phyloP scores from a whole-genome alignment of 2,888 invertebrate genomes.

The Cantharis lateralis region DNA sequence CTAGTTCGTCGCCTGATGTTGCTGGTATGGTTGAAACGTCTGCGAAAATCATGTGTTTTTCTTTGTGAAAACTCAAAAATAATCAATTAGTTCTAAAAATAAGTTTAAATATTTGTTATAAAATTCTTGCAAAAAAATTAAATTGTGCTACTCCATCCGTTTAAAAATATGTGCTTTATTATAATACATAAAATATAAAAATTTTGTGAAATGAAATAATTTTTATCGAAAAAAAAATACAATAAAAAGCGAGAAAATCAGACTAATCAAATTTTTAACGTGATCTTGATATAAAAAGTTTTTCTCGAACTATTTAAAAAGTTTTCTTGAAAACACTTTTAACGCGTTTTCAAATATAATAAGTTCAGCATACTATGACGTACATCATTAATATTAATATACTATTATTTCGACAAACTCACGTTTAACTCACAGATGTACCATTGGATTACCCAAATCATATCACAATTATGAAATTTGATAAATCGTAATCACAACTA shows the following conservation, averaged over 20 bases:
- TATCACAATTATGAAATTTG: no score
- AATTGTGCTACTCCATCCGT: no score
- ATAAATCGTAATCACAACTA: no score
- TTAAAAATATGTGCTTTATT: no score
- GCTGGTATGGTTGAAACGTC: no score
- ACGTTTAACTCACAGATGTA: background rate
- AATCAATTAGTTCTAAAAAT: no score
- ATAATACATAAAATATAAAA: background rate
- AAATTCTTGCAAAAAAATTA: no score
- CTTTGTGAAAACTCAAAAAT: no score
- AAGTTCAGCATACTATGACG: background rate
- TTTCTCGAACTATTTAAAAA: background rate
- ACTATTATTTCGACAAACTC: background rate
- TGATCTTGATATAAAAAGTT: background rate
- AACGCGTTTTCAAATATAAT: background rate
- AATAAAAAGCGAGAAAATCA: background rate
- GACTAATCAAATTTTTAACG: background rate
- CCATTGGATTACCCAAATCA: no score
- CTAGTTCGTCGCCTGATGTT: no score
- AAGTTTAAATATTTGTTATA: no score
- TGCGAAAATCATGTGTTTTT: no score
- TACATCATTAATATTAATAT: background rate
- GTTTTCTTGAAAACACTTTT: background rate
- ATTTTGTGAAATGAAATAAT: background rate
- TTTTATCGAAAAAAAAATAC: background rate